These are phyloP conservation scores for Nemotelus nigrinus DNA, from an alignment of 2,888 invertebrate genomes.

Conservation along the genomic window DNA sequence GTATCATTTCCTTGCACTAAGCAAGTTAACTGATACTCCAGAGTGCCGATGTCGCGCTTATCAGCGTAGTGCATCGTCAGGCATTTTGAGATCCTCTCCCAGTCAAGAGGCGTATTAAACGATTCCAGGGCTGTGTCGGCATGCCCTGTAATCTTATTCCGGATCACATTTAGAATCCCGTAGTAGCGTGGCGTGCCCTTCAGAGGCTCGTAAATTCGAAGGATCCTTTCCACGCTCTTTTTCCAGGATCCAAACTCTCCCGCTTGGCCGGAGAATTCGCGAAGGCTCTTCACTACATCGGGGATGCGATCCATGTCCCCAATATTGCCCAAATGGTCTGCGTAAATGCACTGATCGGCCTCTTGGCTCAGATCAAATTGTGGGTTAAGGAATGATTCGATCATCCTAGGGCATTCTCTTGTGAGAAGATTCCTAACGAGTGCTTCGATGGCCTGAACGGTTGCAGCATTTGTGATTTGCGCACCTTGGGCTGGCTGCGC, in stretches of 20 bases:
- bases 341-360: no score
- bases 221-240: slow-evolving; percentile 1
- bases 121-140: slow-evolving; percentile 46
- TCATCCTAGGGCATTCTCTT: no score
- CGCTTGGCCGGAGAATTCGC: no score
- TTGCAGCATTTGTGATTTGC: no score
- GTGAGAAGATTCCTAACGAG: no score
- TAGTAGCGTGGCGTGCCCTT: no score
- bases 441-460: no score
- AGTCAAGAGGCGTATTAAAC: slow-evolving; percentile 45
- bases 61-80: slow-evolving; percentile 46
- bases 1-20: slow-evolving; percentile 36
- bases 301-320: not conserved
- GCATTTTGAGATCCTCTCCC: slow-evolving; percentile 34
- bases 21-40: slow-evolving; percentile 37
- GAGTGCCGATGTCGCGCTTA: slow-evolving; percentile 34
- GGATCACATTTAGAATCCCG: not conserved
- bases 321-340: no score
- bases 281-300: not conserved
- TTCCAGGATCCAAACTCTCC: not conserved
- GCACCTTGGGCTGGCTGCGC: no score
- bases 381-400: no score
- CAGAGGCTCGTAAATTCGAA: not conserved
- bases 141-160: slow-evolving; percentile 47
- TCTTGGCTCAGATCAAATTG: no score